Percentiles rank a stretch among this genome's conserved stretches.
Evolutionary conservation across 53 echinoderm and acorn worm species (phyloP).

Genomic region (Temnopleurus reevesii): DNA sequence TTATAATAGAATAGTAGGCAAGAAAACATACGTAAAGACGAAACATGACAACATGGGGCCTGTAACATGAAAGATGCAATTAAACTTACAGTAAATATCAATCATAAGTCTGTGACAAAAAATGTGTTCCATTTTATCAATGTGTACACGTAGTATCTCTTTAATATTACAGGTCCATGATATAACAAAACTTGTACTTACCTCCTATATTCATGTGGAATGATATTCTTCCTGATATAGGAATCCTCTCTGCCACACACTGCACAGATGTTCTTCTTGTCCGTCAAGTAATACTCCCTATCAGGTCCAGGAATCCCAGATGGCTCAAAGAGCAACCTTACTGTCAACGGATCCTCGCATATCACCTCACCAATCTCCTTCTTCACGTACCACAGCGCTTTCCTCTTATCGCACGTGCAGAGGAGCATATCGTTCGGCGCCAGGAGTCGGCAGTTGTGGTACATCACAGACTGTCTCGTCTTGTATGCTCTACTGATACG

Average conservation of each 20-base stretch:
- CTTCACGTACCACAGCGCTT: constrained; percentile 91
- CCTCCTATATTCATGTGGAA: constrained; percentile 99
- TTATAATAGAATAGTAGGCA: too few relatives aligned
- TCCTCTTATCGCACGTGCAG: constrained; percentile 79
- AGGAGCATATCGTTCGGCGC: constrained; percentile 81
- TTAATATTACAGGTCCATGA: neutral
- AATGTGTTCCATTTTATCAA: too few relatives aligned
- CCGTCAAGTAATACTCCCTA: constrained; percentile 78
- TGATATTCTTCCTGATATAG: constrained; percentile 89
- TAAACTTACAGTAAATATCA: neutral
- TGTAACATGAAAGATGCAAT: neutral
- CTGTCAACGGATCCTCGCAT: constrained; percentile 74
- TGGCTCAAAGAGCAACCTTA: constrained; percentile 86
- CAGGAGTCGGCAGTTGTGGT: constrained; percentile 87
- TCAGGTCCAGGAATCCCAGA: constrained; percentile 85
- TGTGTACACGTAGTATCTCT: too few relatives aligned
- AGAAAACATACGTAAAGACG: too few relatives aligned
- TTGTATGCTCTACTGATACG: constrained; percentile 67
- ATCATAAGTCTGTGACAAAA: too few relatives aligned
- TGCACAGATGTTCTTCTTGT: constrained; percentile 85
- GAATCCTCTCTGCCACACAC: constrained; percentile 89
- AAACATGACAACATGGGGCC: too few relatives aligned
- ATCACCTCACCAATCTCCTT: constrained; percentile 76
- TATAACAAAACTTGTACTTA: constrained; percentile 8
- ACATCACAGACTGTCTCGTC: constrained; percentile 75